Evolutionary conservation across 2,113 vertebrate genomes (phyloP).

Genomic region (Eidolon helvum): DNA sequence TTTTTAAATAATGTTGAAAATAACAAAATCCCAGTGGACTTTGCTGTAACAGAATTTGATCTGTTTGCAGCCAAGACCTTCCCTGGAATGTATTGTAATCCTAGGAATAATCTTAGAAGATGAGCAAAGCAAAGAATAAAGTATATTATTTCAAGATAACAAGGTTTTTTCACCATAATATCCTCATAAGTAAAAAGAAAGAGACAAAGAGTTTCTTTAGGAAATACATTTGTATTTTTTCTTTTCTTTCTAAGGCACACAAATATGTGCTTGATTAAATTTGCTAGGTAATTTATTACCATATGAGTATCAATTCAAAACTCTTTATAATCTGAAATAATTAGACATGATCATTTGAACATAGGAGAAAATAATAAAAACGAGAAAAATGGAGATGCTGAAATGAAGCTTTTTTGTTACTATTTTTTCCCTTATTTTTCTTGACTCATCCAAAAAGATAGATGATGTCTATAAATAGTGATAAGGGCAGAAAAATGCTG

Average conservation of each 20-base stretch:
- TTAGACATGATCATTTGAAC: neutral
- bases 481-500: neutral
- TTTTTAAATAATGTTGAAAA: neutral
- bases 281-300: conserved; percentile 27
- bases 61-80: neutral
- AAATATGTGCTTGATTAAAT: neutral
- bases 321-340: conserved; percentile 8
- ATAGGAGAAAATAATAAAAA: neutral
- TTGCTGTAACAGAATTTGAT: neutral
- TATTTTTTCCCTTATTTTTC: neutral
- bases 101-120: neutral
- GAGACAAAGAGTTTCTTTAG: neutral
- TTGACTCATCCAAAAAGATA: neutral
- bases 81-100: neutral
- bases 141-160: neutral
- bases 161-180: neutral
- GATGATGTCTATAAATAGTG: neutral
- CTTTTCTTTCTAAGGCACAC: neutral
- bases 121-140: neutral
- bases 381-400: neutral
- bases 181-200: neutral
- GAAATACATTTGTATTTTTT: neutral
- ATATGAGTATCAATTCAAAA: conserved; percentile 9
- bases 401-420: neutral
- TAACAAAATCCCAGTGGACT: neutral